These are phyloP conservation scores for Poecilia gillii DNA, from an alignment of 2,797 vertebrate species.

Conservation along the genomic window DNA sequence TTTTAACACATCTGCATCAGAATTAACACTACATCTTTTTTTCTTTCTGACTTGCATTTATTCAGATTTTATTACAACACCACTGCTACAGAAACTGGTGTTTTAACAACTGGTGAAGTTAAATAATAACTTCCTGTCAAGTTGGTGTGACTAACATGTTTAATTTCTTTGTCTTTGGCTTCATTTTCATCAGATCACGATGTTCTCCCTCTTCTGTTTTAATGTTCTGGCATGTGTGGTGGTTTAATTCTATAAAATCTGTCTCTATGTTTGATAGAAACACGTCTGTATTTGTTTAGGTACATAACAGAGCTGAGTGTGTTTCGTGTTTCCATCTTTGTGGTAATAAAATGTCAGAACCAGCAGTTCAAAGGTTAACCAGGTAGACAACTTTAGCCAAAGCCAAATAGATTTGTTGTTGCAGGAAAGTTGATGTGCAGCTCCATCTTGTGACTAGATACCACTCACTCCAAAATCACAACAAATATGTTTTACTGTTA, in stretches of 20 bases:
- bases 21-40: slow-evolving; percentile 11
- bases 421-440: slow-evolving; percentile 37
- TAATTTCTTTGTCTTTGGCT: not conserved
- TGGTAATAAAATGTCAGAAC: slow-evolving; percentile 42
- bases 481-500: not conserved
- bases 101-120: not conserved
- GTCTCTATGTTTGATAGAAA: slow-evolving; percentile 1
- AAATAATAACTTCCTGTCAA: not conserved
- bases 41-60: not conserved
- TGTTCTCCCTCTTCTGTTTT: not conserved
- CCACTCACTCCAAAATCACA: not conserved
- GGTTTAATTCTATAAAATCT: slow-evolving; percentile 12
- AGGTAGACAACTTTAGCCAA: slow-evolving; percentile 13
- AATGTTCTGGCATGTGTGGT: slow-evolving; percentile 4
- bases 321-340: slow-evolving; percentile 33
- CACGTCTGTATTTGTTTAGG: slow-evolving; percentile 4
- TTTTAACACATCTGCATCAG: slow-evolving; percentile 48
- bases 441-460: slow-evolving; percentile 64
- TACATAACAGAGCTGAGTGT: slow-evolving; percentile 17
- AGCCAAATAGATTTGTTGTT: not conserved
- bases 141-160: not conserved
- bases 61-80: not conserved
- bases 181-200: not conserved
- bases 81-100: too few species aligned
- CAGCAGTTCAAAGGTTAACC: slow-evolving; percentile 35